These are phyloP conservation scores for Centrocercus urophasianus DNA, from an alignment of 2,113 vertebrate species.

Conservation along the genomic window DNA sequence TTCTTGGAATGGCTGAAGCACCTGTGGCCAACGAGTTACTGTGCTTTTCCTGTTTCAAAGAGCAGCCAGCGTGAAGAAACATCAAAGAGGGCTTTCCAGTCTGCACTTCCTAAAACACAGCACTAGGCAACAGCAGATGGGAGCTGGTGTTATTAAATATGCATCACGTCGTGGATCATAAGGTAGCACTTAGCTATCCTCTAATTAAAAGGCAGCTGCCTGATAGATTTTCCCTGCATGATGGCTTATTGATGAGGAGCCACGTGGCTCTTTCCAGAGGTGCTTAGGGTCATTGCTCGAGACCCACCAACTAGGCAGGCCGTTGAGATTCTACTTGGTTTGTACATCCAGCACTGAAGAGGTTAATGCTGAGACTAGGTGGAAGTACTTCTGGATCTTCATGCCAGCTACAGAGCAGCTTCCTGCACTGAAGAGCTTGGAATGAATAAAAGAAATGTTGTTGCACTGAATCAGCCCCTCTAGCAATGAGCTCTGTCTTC, in stretches of 20 bases:
- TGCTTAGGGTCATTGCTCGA: not conserved
- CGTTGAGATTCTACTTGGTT: not conserved
- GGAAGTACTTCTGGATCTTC: not conserved
- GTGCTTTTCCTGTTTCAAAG: not conserved
- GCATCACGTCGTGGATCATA: not conserved
- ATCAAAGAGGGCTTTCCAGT: slow-evolving; percentile 50
- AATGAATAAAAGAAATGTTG: not conserved
- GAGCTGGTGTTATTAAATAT: slow-evolving; percentile 22
- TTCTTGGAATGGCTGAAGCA: not conserved
- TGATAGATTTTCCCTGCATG: not conserved
- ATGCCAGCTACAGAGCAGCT: not conserved
- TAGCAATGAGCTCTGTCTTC: not conserved
- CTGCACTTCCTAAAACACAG: not conserved
- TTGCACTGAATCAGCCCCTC: not conserved
- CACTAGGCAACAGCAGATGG: slow-evolving; percentile 12
- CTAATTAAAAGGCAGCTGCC: slow-evolving; percentile 63
- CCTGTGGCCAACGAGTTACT: accelerated
- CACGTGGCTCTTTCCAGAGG: not conserved
- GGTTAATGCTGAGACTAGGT: not conserved
- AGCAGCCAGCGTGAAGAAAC: not conserved
- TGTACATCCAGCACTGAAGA: not conserved
- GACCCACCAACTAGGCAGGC: not conserved
- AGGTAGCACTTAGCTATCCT: slow-evolving; percentile 21
- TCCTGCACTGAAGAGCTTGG: not conserved
- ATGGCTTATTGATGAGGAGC: slow-evolving; percentile 1